A percentile compares a stretch with the other conserved stretches of the same genome.
Conservation (phyloP, 2,113 vertebrate species). For the Istiophorus platypterus region DNA sequence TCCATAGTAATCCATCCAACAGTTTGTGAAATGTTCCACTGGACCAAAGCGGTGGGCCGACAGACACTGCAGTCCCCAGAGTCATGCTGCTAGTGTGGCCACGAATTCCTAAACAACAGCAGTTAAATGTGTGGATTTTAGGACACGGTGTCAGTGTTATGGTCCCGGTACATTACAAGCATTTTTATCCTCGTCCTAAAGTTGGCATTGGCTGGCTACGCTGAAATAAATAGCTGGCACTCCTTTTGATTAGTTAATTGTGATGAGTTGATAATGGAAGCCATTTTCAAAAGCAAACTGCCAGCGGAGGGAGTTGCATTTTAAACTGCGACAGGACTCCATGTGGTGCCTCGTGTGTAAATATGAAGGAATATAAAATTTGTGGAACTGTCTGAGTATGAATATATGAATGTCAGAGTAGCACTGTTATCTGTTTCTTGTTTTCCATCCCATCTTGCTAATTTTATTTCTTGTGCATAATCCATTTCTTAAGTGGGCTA, state of each 20-base stretch:
- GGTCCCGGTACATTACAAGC: neutral
- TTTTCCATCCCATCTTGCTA: constrained; percentile 33
- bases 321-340: neutral
- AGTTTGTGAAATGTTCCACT: neutral
- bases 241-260: constrained; percentile 4
- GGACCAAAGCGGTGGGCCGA: neutral
- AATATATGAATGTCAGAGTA: constrained; percentile 7
- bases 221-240: neutral
- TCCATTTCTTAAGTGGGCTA: constrained; percentile 62
- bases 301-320: neutral
- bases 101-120: no score
- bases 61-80: neutral
- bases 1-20: neutral
- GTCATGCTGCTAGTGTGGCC: no score
- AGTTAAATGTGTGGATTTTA: no score
- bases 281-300: constrained; percentile 23
- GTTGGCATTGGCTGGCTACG: neutral
- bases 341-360: neutral
- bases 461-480: constrained; percentile 63
- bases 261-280: constrained; percentile 2
- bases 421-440: constrained; percentile 17
- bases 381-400: neutral
- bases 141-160: neutral
- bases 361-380: neutral
- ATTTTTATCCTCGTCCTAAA: no score